Percentiles rank a stretch among this genome's conserved stretches.
Conservation (phyloP, 2,888 invertebrate genomes). For the Poecilus cupreus region DNA sequence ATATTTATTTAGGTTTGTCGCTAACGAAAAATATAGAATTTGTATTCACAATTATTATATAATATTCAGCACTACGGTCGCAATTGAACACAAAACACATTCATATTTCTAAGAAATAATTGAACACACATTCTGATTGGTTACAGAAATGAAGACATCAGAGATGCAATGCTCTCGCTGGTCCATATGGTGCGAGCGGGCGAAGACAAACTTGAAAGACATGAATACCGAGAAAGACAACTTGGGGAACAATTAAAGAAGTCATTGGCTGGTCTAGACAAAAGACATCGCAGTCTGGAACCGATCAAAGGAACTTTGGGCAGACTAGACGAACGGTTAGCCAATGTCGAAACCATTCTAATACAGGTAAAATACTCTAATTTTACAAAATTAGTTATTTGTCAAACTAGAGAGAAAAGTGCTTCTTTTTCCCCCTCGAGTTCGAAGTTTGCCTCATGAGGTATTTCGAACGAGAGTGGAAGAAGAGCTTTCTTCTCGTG, state of each 20-base stretch:
- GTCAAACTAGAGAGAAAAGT: too few relatives aligned
- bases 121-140: neutral
- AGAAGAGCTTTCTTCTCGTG: too few relatives aligned
- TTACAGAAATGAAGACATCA: constrained; percentile 81
- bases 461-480: too few relatives aligned
- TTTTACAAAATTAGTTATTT: too few relatives aligned
- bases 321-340: constrained; percentile 84
- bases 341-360: constrained; percentile 85
- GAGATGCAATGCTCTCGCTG: constrained; percentile 86
- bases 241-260: constrained; percentile 87
- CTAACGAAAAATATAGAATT: too few relatives aligned
- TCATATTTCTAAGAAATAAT: too few relatives aligned
- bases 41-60: too few relatives aligned
- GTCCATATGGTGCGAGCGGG: constrained; percentile 86
- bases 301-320: constrained; percentile 82
- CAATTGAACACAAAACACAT: too few relatives aligned
- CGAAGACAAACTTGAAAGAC: constrained; percentile 89
- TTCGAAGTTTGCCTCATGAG: too few relatives aligned
- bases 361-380: constrained; percentile 81
- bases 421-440: too few relatives aligned
- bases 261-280: constrained; percentile 81
- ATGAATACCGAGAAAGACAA: constrained; percentile 87
- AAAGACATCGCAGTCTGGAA: constrained; percentile 82
- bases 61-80: too few relatives aligned
- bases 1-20: too few relatives aligned